Conservation (phyloP, 53 echinoderm and acorn worm species). For the Pentamera pediparva region DNA sequence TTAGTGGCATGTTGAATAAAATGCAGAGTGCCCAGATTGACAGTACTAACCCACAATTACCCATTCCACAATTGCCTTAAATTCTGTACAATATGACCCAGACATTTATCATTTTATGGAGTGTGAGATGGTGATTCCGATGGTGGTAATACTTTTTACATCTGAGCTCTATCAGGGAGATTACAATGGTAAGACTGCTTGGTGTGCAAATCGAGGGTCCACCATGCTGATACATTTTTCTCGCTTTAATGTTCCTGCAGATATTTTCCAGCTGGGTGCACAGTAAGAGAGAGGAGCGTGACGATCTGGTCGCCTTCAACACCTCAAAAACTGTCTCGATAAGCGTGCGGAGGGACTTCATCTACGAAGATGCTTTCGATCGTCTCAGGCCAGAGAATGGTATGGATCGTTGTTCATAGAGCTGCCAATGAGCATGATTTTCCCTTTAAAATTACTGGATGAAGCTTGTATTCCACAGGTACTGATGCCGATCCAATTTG, state of each 20-base stretch:
- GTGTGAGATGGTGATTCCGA: no score
- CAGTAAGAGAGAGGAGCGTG: slow-evolving; percentile 56
- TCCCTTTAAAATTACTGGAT: neutral
- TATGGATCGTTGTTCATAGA: neutral
- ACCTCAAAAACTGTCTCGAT: slow-evolving; percentile 45
- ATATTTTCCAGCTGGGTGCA: slow-evolving; percentile 72
- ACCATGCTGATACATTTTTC: neutral
- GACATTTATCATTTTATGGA: no score
- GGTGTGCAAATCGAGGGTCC: no score
- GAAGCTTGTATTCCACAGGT: neutral
- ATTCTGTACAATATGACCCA: no score
- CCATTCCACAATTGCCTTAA: no score
- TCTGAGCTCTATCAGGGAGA: no score
- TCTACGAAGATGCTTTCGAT: slow-evolving; percentile 97
- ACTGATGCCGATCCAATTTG: neutral
- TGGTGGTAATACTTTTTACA: no score
- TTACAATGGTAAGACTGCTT: no score
- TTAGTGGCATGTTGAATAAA: no score
- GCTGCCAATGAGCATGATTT: neutral
- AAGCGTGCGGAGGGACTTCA: slow-evolving; percentile 73
- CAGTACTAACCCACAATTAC: no score
- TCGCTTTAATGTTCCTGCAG: slow-evolving; percentile 22
- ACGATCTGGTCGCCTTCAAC: slow-evolving; percentile 42
- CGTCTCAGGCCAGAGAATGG: slow-evolving; percentile 92
- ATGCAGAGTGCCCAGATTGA: no score